A percentile compares a stretch with the other conserved stretches of the same genome.
phyloP scores from a whole-genome alignment of 2,888 invertebrate species.

The Scrobipalpa costella region DNA sequence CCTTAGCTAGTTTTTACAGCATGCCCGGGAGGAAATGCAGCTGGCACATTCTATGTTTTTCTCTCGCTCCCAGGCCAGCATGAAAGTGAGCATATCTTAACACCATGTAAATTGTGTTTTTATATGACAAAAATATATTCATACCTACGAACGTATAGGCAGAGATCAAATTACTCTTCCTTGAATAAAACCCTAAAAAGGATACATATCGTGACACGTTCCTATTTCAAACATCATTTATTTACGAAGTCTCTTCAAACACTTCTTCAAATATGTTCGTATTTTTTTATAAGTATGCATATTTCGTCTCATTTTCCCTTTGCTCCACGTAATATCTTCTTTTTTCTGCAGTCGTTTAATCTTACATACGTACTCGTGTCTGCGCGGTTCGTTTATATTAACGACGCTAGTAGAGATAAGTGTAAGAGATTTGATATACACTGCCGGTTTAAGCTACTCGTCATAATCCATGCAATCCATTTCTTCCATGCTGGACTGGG shows the following conservation, averaged over 20 bases:
- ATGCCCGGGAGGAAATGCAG: too few relatives aligned
- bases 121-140: too few relatives aligned
- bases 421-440: not conserved
- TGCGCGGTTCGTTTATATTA: not conserved
- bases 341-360: slow-evolving; percentile 13
- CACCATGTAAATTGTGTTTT: slow-evolving; percentile 3
- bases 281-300: slow-evolving; percentile 8
- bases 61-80: too few relatives aligned
- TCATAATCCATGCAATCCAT: too few relatives aligned
- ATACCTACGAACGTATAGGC: too few relatives aligned
- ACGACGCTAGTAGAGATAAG: not conserved
- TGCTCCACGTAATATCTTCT: slow-evolving; percentile 7
- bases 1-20: too few relatives aligned
- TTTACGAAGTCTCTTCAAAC: not conserved
- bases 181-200: not conserved
- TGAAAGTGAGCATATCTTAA: too few relatives aligned
- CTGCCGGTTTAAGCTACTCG: not conserved
- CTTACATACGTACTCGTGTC: not conserved
- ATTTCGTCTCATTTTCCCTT: slow-evolving; percentile 6
- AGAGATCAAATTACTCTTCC: not conserved
- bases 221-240: not conserved
- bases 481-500: too few relatives aligned
- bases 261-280: not conserved
- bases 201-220: not conserved
- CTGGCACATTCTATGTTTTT: too few relatives aligned